These are phyloP conservation scores for Notiomystis cincta DNA, from an alignment of 2,113 vertebrate species.

Conservation along the genomic window DNA sequence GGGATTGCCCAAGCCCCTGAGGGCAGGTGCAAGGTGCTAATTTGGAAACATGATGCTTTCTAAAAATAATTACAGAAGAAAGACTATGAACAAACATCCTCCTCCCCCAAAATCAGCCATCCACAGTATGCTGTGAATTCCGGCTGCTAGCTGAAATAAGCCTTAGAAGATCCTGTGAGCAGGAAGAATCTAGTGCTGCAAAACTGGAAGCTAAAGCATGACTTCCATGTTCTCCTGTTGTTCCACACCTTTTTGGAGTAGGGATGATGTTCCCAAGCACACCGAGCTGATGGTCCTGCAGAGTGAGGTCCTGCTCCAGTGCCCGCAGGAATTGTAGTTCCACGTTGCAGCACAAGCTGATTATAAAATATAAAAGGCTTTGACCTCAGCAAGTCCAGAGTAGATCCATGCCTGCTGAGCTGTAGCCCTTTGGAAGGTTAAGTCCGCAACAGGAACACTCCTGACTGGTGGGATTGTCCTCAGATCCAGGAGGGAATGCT, in stretches of 20 bases:
- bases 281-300: neutral
- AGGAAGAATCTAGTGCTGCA: neutral
- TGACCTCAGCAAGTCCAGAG: neutral
- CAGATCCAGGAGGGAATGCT: neutral
- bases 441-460: neutral
- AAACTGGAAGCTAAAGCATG: neutral
- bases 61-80: neutral
- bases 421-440: neutral
- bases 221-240: neutral
- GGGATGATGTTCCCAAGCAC: neutral
- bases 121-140: neutral
- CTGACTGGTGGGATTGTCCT: neutral
- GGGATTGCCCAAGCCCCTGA: neutral
- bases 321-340: neutral
- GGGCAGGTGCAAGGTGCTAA: neutral
- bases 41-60: conserved; percentile 4
- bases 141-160: neutral
- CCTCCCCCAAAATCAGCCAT: neutral
- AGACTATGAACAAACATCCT: neutral
- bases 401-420: neutral
- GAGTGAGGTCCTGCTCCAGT: neutral
- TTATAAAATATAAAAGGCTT: neutral
- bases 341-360: neutral
- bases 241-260: neutral
- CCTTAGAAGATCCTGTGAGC: neutral